Base-by-base conservation (phyloP, 2,797 vertebrate genomes). In the Sebastes glaucus region DNA sequence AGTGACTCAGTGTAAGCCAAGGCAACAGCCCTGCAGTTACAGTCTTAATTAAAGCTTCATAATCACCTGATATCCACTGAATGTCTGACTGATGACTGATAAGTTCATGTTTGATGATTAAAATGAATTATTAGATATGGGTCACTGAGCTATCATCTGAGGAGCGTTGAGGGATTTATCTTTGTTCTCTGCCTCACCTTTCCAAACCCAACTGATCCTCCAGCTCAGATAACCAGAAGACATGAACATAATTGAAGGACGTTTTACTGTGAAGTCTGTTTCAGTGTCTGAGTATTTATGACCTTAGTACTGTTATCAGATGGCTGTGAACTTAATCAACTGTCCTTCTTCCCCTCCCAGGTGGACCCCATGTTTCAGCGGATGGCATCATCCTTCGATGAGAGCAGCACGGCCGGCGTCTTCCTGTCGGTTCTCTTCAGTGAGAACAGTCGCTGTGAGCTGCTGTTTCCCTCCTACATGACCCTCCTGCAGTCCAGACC, bases 341-440 rank as follows among this genome's bases (percentile, higher is more conserved):
- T 59, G 20, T 85, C 5, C 13, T 13, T 71, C 5, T 10, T 11
- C 3, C 22, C 30, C 46, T 1, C n/a, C 18, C 88, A 99, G 98
- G 92, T 97, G 30, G 97, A 99, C 83, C 98, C 98, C 84, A 96
- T 98, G 96, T 98, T 99, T 92, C 98, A 97, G 91, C 96, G 96
- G 52, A 95, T 96, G 2, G 96, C 96, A 0, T 94, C 96, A 0
- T 97, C 97, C 0, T 99, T 99, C 0, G 97, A 99, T 20, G 98
- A 99, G 82, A 97, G 97, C 93, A 98, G 96, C 90, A 96, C 96
- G 0, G 94, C 95, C 0, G 98, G 98, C 0, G 94, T 99, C n/a
- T 99, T 99, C 90, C 95, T 99, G 49, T 93, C 94, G 0, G 92
- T 96, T 1, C 95, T 99, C 22, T 97, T 84, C 72, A 97, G 95